Evolutionary conservation across 2,113 vertebrate genomes (phyloP).

Genomic region (Polyodon spathula): DNA sequence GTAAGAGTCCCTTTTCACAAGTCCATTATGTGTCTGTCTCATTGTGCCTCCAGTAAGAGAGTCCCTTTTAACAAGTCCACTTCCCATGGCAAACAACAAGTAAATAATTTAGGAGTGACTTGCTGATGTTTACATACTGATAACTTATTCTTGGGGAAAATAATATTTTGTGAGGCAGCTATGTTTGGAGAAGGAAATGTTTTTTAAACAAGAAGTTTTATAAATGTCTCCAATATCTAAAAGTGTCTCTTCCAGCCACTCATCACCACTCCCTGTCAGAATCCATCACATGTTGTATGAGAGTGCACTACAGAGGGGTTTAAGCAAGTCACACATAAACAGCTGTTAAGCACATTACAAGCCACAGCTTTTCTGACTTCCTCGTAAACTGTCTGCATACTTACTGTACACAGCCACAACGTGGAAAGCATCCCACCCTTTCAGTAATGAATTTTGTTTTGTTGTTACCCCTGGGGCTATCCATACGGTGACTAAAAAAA

Average conservation of each 20-base stretch:
- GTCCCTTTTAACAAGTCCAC: no score
- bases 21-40: no score
- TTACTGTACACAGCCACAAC: slow-evolving; percentile 16
- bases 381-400: slow-evolving; percentile 36
- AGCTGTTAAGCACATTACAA: slow-evolving; percentile 51
- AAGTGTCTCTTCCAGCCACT: slow-evolving; percentile 34
- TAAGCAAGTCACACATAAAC: slow-evolving; percentile 43
- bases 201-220: slow-evolving; percentile 46
- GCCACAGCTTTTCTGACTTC: slow-evolving; percentile 29
- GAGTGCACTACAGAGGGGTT: slow-evolving; percentile 30
- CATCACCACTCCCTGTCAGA: slow-evolving; percentile 35
- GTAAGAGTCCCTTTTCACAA: no score
- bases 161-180: slow-evolving; percentile 49
- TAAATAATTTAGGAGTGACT: no score
- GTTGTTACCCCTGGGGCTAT: slow-evolving; percentile 3
- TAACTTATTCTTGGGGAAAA: no score
- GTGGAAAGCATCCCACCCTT: slow-evolving; percentile 1
- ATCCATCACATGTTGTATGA: slow-evolving; percentile 39
- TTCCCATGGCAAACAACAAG: no score
- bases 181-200: slow-evolving; percentile 64
- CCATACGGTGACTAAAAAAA: slow-evolving; percentile 3
- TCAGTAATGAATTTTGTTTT: slow-evolving; percentile 5
- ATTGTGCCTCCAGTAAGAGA: no score
- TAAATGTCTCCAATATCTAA: slow-evolving; percentile 38
- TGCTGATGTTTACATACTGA: no score